Conservation (phyloP, 2,888 invertebrate genomes). For the Epirrhoe tristata region DNA sequence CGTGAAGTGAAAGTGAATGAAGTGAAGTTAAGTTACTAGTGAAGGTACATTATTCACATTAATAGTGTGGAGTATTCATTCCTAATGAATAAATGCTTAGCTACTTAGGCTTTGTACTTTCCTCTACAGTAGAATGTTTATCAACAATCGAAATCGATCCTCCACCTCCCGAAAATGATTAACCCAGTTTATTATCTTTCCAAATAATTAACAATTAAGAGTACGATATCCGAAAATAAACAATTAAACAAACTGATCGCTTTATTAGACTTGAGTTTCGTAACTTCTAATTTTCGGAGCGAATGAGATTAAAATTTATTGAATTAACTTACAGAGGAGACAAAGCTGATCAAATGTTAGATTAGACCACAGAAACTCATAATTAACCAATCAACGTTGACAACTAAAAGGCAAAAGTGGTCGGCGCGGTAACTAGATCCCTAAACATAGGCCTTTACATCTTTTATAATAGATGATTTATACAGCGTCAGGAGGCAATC, state of each 20-base stretch:
- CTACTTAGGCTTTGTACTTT: not conserved
- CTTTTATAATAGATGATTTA: too few species aligned
- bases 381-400: not conserved
- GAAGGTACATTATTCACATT: too few species aligned
- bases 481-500: too few species aligned
- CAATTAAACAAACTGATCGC: constrained; percentile 22
- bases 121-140: too few species aligned
- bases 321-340: constrained; percentile 24
- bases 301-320: constrained; percentile 34
- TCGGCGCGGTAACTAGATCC: too few species aligned
- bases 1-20: too few species aligned
- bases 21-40: too few species aligned
- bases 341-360: constrained; percentile 9
- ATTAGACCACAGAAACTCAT: not conserved
- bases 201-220: constrained; percentile 19
- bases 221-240: constrained; percentile 27
- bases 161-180: not conserved
- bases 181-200: not conserved
- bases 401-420: too few species aligned
- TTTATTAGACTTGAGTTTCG: constrained; percentile 25
- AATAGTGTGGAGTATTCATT: too few species aligned
- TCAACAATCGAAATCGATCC: too few species aligned
- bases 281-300: constrained; percentile 36
- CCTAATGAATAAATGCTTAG: too few species aligned
- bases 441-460: too few species aligned